These are phyloP conservation scores for Halocaridina rubra DNA, from an alignment of 2,888 invertebrate species.

Conservation along the genomic window DNA sequence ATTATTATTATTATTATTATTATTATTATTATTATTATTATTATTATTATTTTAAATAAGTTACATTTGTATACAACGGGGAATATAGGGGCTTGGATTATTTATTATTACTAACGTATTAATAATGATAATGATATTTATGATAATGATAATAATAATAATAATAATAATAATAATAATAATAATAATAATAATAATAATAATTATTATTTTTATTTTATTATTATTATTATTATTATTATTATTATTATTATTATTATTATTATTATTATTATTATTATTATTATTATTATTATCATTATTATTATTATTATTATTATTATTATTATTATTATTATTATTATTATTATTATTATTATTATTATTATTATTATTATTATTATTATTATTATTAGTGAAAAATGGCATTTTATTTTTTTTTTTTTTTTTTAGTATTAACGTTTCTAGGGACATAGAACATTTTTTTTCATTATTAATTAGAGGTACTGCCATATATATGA, in stretches of 20 bases:
- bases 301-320: background rate
- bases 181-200: background rate
- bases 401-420: too few relatives aligned
- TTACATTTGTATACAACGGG: background rate
- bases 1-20: background rate
- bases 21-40: background rate
- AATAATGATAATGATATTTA: background rate
- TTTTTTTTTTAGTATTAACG: too few relatives aligned
- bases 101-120: background rate
- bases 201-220: background rate
- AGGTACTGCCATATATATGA: too few relatives aligned
- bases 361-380: background rate
- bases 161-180: background rate
- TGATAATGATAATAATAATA: background rate
- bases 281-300: background rate
- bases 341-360: background rate
- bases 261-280: background rate
- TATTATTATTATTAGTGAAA: background rate
- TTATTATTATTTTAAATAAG: background rate
- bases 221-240: background rate
- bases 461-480: too few relatives aligned
- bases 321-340: background rate
- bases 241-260: background rate
- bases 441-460: too few relatives aligned
- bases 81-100: background rate